Evolutionary conservation across 2,797 vertebrate species (phyloP), one percentile per base, ranked within the genome.

Genomic region (Anomalospiza imberbis): DNA sequence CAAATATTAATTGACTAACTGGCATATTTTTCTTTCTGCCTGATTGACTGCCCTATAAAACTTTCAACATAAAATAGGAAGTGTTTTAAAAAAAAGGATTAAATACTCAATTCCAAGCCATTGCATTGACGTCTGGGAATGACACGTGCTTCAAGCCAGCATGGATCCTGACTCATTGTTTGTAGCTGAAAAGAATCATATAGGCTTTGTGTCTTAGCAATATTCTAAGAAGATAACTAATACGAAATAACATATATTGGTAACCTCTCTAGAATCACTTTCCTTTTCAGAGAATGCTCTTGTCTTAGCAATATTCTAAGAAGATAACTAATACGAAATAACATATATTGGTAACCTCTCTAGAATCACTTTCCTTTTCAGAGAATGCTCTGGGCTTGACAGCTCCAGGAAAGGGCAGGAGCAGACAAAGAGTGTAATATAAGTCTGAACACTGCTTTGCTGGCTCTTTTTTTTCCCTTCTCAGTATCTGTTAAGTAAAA

Each of bases 401-500:
- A 86, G 51, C 81, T 76, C 31, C 34, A 19, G 71, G 55, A 96
- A 95, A 80, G 76, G 78, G 75, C 85, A 89, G 42, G 29, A 76
- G 50, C 83, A 94, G 91, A 97, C 94, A 93, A 94, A 95, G 82
- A 34, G n/a, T 65, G 70, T 94, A 96, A 96, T 85, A 19, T 92
- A 96, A 97, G 80, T 94, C 91, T 87, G 95, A 97, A 88, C 79
- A 72, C 40, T 87, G 81, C 97, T 97, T 97, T 97, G 85, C 94
- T 96, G 83, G 93, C 65, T 93, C 60, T 63, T 88, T 93, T 94
- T 94, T 40, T 89, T 95, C 19, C 76, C 76, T 89, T 96, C 95
- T 96, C 91, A 89, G 88, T 91, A 79, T 95, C 95, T 96, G 89
- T 94, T 97, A 97, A 96, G 97, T 88, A 95, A 95, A 97, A 97